Base-by-base conservation (phyloP, 2,888 invertebrate genomes). In the Cephalotes varians region DNA sequence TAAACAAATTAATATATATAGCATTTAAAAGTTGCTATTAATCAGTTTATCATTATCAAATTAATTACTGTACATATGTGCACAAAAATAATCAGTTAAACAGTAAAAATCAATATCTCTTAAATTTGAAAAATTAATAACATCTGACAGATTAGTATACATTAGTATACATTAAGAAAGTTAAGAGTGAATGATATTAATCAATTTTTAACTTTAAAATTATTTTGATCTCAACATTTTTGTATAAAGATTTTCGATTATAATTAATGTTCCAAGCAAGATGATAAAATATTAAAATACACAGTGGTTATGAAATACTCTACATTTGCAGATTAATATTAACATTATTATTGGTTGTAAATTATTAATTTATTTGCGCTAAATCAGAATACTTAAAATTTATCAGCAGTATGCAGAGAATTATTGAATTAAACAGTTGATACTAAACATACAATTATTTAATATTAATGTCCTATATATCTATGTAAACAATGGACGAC, bases 341-440 rank as follows among this genome's bases (percentile, higher is more conserved):
- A n/a, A 67, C 7, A 25, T 74, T 74, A 9, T 69, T 37, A 69
- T 51, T 76, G 51, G 37, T 69, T 67, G 25, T 15, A 47, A 18
- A 15, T 49, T 51, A 37, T 28, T 69, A 71, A 51, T 76, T 76
- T 51, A 40, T 67, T 34, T 37, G 5, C 31, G 4, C 15, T 47
- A 31, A 67, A 37, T 28, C 37, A 49, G 0, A 37, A 76, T 49
- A 37, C 2, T 67, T 67, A 37, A 25, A 76, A 49, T 74, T 67
- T 74, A 67, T 69, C 15, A 31, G 44, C 56, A 64, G 40, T 21
- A 3, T 18, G 31, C 44, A 31, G 6, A n/a, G n/a, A 76, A 21
- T 62, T 31, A 44, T 62, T 31, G 1, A 15, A 62, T 73, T 62
- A 62, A 62, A 47, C 64, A 44, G 31, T n/a, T 47, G 18, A 34